These are phyloP conservation scores for Melinopterus prodromus DNA, from an alignment of 2,888 invertebrate genomes.

Conservation along the genomic window DNA sequence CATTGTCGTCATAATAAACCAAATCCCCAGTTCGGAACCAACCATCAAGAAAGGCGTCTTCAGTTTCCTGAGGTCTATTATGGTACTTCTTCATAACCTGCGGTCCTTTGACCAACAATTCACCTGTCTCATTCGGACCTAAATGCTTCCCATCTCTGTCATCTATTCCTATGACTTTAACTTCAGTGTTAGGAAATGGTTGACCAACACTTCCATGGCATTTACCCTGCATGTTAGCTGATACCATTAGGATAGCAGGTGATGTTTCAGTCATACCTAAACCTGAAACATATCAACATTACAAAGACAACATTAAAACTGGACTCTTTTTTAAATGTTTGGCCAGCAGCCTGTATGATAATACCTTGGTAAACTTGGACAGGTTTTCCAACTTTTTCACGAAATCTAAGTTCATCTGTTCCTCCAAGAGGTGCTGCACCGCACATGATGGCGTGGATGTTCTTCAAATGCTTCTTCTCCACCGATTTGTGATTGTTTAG, in stretches of 20 bases:
- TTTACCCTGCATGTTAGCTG: conserved; percentile 31
- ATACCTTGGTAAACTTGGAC: conserved; percentile 53
- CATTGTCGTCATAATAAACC: conserved; percentile 67
- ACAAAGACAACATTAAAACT: no score
- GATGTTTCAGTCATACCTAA: conserved; percentile 80
- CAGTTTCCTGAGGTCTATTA: conserved; percentile 77
- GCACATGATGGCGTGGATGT: conserved; percentile 64
- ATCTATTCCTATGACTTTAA: conserved; percentile 68
- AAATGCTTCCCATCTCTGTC: conserved; percentile 47
- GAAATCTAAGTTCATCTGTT: conserved; percentile 65
- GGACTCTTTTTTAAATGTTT: no score
- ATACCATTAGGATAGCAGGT: conserved; percentile 49
- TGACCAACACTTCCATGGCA: conserved; percentile 63
- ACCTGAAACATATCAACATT: conserved; percentile 63
- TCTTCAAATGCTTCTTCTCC: conserved; percentile 65
- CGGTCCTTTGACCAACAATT: conserved; percentile 78
- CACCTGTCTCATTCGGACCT: conserved; percentile 68
- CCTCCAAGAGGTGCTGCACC: conserved; percentile 77
- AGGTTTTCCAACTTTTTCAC: conserved; percentile 58
- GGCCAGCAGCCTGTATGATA: background rate
- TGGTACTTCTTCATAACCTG: conserved; percentile 85
- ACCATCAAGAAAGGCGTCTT: conserved; percentile 71
- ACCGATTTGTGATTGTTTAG: conserved; percentile 72
- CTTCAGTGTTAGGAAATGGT: conserved; percentile 68
- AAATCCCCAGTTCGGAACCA: conserved; percentile 80